Evolutionary conservation across 2,888 invertebrate genomes (phyloP).

Genomic region (Matsumyia berberina): DNA sequence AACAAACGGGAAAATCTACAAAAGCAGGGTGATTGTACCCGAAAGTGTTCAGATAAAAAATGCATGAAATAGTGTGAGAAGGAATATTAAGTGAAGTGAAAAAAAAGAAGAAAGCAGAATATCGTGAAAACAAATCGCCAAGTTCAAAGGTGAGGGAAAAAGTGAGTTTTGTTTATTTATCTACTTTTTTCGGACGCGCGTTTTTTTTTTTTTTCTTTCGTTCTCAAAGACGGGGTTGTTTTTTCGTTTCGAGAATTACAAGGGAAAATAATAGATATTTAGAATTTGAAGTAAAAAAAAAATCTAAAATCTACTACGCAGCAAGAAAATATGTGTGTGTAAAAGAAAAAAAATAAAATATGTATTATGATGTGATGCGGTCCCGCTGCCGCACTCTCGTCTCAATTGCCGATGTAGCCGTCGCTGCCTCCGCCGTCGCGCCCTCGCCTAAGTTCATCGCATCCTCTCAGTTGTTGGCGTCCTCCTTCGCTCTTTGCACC

Average conservation of each 20-base stretch:
- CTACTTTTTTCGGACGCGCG: constrained; percentile 34
- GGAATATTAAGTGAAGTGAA: constrained; percentile 46
- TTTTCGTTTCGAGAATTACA: neutral
- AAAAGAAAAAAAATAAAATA: constrained; percentile 56
- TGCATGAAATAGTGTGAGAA: constrained; percentile 41
- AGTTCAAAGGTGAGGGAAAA: constrained; percentile 70
- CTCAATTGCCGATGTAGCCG: constrained; percentile 46
- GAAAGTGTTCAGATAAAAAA: constrained; percentile 64
- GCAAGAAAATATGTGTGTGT: constrained; percentile 70
- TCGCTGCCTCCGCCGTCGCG: constrained; percentile 40
- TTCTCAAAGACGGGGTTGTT: neutral
- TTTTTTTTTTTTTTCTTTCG: constrained; percentile 19
- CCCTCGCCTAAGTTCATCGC: constrained; percentile 46
- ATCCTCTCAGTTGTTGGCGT: constrained; percentile 58
- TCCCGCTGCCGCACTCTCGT: constrained; percentile 51
- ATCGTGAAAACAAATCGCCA: constrained; percentile 55
- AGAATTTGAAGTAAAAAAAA: constrained; percentile 20
- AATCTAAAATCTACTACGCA: constrained; percentile 67
- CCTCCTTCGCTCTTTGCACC: constrained; percentile 55
- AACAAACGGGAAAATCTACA: constrained; percentile 70
- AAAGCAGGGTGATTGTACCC: constrained; percentile 74
- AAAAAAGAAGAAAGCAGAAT: constrained; percentile 46
- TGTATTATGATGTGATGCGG: constrained; percentile 74
- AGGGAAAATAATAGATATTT: constrained; percentile 7
- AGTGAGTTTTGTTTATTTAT: constrained; percentile 61